A percentile compares a stretch with the other conserved stretches of the same genome.
phyloP scores from a whole-genome alignment of 2,797 vertebrate genomes.

The Aselliscus stoliczkanus region DNA sequence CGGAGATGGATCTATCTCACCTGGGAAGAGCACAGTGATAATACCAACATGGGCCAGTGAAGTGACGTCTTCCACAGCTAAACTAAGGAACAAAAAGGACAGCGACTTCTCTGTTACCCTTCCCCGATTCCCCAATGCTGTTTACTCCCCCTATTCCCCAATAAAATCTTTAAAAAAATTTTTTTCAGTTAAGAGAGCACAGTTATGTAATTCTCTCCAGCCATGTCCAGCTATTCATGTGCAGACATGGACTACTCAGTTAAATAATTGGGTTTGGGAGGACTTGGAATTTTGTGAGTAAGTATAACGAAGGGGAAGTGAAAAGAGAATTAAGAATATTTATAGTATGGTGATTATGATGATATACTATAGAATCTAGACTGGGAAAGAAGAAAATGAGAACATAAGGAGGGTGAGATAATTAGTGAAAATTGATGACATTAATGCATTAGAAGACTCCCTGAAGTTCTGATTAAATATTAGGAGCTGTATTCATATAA shows the following conservation, averaged over 20 bases:
- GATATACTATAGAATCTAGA: not conserved
- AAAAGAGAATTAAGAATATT: not conserved
- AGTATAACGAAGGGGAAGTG: not conserved
- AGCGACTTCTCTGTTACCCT: no score
- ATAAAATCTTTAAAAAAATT: no score
- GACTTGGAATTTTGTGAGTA: not conserved
- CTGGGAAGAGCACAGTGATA: no score
- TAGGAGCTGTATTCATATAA: not conserved
- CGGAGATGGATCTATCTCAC: no score
- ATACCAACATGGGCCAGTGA: no score
- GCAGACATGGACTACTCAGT: not conserved
- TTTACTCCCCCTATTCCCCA: no score
- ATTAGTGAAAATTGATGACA: conserved; percentile 1
- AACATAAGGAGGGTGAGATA: not conserved
- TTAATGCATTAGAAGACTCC: not conserved
- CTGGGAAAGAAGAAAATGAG: not conserved
- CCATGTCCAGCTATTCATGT: not conserved
- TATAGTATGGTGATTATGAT: not conserved
- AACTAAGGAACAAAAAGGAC: no score
- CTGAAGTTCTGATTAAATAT: not conserved
- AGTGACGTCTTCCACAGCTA: no score
- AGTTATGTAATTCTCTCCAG: not conserved
- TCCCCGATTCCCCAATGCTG: no score
- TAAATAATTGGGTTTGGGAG: not conserved
- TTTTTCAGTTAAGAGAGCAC: not conserved